Evolutionary conservation across 1,140 invertebrate genomes (phyloP), one percentile per base, ranked within the genome.

Genomic region (Cephus cinctus): DNA sequence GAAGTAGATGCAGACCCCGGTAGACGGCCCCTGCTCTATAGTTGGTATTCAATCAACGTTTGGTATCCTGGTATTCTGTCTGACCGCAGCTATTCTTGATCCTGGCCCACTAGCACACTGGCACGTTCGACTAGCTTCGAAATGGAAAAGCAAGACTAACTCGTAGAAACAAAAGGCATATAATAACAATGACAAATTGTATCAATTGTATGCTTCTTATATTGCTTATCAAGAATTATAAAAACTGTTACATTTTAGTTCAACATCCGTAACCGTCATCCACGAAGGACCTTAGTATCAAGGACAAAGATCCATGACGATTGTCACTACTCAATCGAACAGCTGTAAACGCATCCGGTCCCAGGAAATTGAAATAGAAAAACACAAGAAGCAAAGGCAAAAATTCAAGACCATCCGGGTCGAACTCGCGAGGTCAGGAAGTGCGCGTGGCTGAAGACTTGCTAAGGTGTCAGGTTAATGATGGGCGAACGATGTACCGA

Each of bases 1-100:
- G n/a, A n/a, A n/a, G n/a, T n/a, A n/a, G n/a, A n/a, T n/a, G n/a
- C n/a, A n/a, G n/a, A n/a, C n/a, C n/a, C n/a, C n/a, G n/a, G n/a
- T n/a, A n/a, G n/a, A n/a, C n/a, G n/a, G n/a, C n/a, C n/a, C n/a
- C n/a, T n/a, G n/a, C n/a, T n/a, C n/a, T n/a, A n/a, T n/a, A n/a
- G n/a, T n/a, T n/a, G n/a, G n/a, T n/a, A n/a, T n/a, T n/a, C n/a
- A n/a, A n/a, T n/a, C 34, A 12, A 6, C 34, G 34, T 11, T 36
- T 36, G 34, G 34, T 15, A 36, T 36, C 34, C 14, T 6, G 34
- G 15, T 61, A 54, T 57, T 51, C 55, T 48, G 48, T 43, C 50
- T 52, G 44, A 47, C 48, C 25, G 44, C 12, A 36, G 44, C 53
- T 58, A 58, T 58, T 58, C 49, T 58, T 36, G 50, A 52, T 47